Base-by-base conservation (phyloP, 2,113 vertebrate species). In the Oncorhynchus masou region DNA sequence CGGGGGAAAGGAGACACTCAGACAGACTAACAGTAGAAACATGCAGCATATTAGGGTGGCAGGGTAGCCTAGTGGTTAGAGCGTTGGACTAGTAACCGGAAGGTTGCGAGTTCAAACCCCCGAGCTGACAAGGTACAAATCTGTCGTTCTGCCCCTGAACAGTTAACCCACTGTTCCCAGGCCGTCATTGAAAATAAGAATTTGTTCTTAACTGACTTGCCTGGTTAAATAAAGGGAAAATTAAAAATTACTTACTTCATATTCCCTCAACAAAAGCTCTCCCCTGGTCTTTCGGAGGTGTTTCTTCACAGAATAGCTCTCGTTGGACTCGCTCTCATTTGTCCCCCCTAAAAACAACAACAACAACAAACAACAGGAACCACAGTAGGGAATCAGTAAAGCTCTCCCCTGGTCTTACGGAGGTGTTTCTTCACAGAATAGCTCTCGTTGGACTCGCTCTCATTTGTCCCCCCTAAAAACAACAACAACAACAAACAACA, bases 211-310 rank as follows among this genome's bases (percentile, higher is more conserved):
- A n/a, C n/a, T n/a, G n/a, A n/a, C n/a, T n/a, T n/a, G n/a, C n/a
- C n/a, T n/a, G n/a, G n/a, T n/a, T n/a, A n/a, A n/a, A n/a, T n/a
- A n/a, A n/a, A n/a, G n/a, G n/a, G n/a, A n/a, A n/a, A n/a, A n/a
- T n/a, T n/a, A n/a, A n/a, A n/a, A n/a, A n/a, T n/a, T n/a, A n/a
- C n/a, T 76, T 94, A 99, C 98, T 96, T 99, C 98, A 76, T 97
- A 99, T 76, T 99, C 97, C 73, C 91, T 94, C 83, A 99, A 93
- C 39, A 99, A 94, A 71, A 99, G 93, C 60, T 98, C 96, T 73
- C 95, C 95, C 83, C 98, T 95, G 54, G 96, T 97, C 92, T 95
- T 98, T 84, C 98, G 92, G n/a, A 98, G 94, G 75, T 95, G 95
- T 87, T 95, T 97, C 88, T 94, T 95, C 77, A 94, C 88, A 34